Evolutionary conservation across 2,113 vertebrate species (phyloP).

Genomic region (Tiliqua scincoides): DNA sequence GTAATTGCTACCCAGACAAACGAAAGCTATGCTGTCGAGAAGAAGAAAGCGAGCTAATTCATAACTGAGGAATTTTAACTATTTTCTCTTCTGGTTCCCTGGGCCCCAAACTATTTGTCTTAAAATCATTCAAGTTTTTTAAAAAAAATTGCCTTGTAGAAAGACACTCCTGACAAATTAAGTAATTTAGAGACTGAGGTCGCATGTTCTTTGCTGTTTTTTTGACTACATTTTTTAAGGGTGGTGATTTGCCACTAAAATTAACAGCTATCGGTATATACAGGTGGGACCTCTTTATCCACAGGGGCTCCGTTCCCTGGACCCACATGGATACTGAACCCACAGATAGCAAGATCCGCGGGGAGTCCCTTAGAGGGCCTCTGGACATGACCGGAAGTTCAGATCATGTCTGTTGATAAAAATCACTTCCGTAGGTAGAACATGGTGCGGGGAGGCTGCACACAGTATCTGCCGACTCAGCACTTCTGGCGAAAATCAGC

Average conservation of each 20-base stretch:
- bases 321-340: no score
- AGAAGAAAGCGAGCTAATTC: not conserved
- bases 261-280: not conserved
- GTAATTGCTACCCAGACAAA: not conserved
- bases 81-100: not conserved
- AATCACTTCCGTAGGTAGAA: no score
- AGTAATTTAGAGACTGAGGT: not conserved
- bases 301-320: no score
- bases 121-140: not conserved
- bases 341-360: no score
- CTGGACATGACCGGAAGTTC: no score
- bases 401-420: no score
- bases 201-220: no score
- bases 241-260: not conserved
- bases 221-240: not conserved
- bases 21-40: not conserved
- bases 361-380: no score
- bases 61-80: not conserved
- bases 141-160: not conserved
- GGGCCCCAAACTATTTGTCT: not conserved
- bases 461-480: no score
- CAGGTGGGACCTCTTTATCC: no score
- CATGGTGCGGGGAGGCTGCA: no score
- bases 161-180: not conserved
- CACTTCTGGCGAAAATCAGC: no score